Conservation (phyloP, 2,888 invertebrate genomes). For the Chouioia cunea region DNA sequence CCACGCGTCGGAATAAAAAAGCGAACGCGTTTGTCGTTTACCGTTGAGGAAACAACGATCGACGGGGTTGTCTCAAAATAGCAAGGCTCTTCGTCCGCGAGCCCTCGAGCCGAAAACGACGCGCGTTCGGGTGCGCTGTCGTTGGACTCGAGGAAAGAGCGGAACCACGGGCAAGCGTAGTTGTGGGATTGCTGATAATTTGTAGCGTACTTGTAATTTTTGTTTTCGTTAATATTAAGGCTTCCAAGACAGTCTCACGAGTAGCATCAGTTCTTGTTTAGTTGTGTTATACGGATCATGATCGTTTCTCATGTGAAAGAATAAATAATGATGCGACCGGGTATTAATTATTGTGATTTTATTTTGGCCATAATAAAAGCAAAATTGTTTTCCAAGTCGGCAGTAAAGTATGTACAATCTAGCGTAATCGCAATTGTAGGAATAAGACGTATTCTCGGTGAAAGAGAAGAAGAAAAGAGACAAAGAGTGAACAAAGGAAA, state of each 20-base stretch:
- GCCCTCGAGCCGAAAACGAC: slow-evolving; percentile 46
- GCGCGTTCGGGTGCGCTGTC: slow-evolving; percentile 31
- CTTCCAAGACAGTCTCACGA: slow-evolving; percentile 61
- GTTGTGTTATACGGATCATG: slow-evolving; percentile 36
- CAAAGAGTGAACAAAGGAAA: slow-evolving; percentile 24
- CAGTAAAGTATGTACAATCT: slow-evolving; percentile 50
- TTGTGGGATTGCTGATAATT: slow-evolving; percentile 4
- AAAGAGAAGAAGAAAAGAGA: too few relatives aligned
- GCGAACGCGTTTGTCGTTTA: too few relatives aligned
- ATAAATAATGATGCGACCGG: slow-evolving; percentile 42
- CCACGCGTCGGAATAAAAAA: too few relatives aligned
- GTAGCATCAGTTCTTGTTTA: slow-evolving; percentile 60
- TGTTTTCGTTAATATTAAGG: slow-evolving; percentile 53
- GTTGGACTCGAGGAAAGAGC: slow-evolving; percentile 32
- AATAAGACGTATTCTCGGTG: slow-evolving; percentile 40
- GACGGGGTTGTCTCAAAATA: slow-evolving; percentile 54
- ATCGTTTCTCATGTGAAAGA: slow-evolving; percentile 14
- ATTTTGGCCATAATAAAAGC: slow-evolving; percentile 49
- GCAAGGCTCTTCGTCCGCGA: slow-evolving; percentile 50
- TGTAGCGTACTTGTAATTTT: slow-evolving; percentile 35
- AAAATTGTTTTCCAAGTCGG: slow-evolving; percentile 47
- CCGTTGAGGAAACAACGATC: too few relatives aligned
- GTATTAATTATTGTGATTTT: slow-evolving; percentile 48
- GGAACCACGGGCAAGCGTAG: slow-evolving; percentile 1
- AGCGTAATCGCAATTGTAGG: slow-evolving; percentile 46